A percentile compares a stretch with the other conserved stretches of the same genome.
Conservation (phyloP, 2,113 vertebrate genomes). For the Pyrgilauda ruficollis region DNA sequence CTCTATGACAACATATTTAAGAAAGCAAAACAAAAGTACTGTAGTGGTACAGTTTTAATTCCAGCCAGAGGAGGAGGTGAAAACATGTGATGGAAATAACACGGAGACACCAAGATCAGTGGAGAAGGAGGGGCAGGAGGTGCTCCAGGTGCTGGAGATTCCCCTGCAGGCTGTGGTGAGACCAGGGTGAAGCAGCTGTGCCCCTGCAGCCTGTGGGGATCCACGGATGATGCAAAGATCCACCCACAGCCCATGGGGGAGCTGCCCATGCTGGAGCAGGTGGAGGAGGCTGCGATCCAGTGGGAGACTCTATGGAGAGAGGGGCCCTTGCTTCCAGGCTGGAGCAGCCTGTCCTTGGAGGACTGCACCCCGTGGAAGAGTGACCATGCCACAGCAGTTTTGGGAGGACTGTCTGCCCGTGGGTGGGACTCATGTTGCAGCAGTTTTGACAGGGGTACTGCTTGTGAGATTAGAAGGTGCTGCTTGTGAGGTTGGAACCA, state of each 20-base stretch:
- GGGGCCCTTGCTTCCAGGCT: neutral
- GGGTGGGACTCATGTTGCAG: too few relatives aligned
- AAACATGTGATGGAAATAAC: neutral
- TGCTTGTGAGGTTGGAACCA: neutral
- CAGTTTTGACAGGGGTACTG: neutral
- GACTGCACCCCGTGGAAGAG: fast-evolving
- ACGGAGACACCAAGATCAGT: too few relatives aligned
- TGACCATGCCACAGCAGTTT: fast-evolving
- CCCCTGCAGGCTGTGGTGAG: neutral
- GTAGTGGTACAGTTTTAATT: neutral
- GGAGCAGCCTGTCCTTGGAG: neutral
- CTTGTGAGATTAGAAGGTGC: fast-evolving
- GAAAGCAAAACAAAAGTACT: neutral
- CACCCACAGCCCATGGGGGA: neutral
- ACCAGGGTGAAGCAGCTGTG: neutral
- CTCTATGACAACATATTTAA: too few relatives aligned
- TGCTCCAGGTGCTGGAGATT: fast-evolving
- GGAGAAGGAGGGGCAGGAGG: neutral
- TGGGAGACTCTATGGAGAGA: neutral
- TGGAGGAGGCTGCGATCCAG: neutral
- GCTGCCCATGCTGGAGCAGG: fast-evolving
- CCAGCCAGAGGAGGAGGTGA: neutral
- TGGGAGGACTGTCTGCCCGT: neutral
- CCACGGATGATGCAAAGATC: neutral
- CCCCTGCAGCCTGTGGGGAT: neutral